A percentile compares a stretch with the other conserved stretches of the same genome.
phyloP scores from a whole-genome alignment of 2,113 vertebrate genomes.

The Argyrosomus japonicus region DNA sequence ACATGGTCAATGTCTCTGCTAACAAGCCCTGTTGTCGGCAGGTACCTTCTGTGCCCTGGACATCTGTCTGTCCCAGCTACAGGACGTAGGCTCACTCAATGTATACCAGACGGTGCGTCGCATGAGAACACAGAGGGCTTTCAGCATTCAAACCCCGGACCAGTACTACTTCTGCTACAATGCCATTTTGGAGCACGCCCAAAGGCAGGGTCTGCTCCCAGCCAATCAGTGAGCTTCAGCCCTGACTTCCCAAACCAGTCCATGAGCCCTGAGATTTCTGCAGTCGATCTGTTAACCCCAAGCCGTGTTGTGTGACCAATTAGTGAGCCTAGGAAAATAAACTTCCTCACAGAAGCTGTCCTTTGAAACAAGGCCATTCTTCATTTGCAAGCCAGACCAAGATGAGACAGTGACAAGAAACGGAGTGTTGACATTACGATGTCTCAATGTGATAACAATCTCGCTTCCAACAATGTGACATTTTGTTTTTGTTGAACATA shows the following conservation, averaged over 20 bases:
- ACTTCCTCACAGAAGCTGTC: conserved; percentile 29
- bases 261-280: conserved; percentile 38
- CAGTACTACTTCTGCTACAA: conserved; percentile 99
- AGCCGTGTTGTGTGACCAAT: conserved; percentile 54
- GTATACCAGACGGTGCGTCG: conserved; percentile 93
- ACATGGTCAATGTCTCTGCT: not conserved
- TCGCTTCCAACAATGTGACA: conserved; percentile 53
- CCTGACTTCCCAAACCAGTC: conserved; percentile 26
- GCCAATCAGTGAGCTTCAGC: conserved; percentile 82
- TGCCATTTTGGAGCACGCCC: conserved; percentile 93
- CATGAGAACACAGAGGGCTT: conserved; percentile 96
- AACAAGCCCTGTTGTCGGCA: conserved; percentile 51
- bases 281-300: conserved; percentile 56
- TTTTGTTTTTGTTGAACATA: conserved; percentile 47
- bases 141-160: conserved; percentile 98
- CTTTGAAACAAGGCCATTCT: conserved; percentile 33
- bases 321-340: conserved; percentile 24
- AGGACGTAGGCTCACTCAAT: conserved; percentile 93
- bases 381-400: conserved; percentile 31
- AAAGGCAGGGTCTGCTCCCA: conserved; percentile 89
- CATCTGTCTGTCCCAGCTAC: conserved; percentile 96
- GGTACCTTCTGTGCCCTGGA: conserved; percentile 98
- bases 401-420: conserved; percentile 29
- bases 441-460: conserved; percentile 53
- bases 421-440: conserved; percentile 30